Conservation (phyloP, 2,888 invertebrate species). For the Nycteola revayana region DNA sequence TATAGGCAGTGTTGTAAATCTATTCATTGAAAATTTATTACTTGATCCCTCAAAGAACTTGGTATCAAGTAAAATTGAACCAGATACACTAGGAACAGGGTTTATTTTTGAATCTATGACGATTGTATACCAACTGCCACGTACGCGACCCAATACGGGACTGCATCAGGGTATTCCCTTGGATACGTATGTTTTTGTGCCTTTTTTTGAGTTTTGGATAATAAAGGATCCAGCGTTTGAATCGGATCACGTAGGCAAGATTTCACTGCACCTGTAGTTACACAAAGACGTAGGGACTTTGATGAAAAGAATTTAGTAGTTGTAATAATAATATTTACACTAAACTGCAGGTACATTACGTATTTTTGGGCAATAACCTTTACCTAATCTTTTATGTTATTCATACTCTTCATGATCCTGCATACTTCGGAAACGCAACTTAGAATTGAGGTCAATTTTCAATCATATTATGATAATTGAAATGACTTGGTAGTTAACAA, state of each 20-base stretch:
- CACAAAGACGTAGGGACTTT: constrained; percentile 28
- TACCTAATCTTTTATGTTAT: no score
- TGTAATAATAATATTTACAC: no score
- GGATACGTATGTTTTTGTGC: constrained; percentile 45
- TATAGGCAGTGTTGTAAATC: constrained; percentile 46
- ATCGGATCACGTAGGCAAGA: constrained; percentile 40
- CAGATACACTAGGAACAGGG: constrained; percentile 20
- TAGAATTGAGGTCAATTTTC: no score
- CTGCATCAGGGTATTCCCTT: constrained; percentile 51
- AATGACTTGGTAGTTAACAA: no score
- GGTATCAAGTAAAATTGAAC: constrained; percentile 15
- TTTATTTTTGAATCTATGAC: constrained; percentile 24
- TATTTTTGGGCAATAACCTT: no score
- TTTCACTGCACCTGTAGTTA: constrained; percentile 38
- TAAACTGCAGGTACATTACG: no score
- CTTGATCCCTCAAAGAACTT: constrained; percentile 18
- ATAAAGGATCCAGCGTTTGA: constrained; percentile 19
- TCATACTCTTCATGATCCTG: no score
- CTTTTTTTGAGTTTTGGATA: constrained; percentile 32
- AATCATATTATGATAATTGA: no score
- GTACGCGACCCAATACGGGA: constrained; percentile 10
- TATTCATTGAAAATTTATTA: constrained; percentile 46
- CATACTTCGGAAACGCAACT: no score
- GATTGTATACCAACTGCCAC: background rate
- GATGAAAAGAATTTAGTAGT: no score